Evolutionary conservation across 2,888 invertebrate genomes (phyloP), one percentile per base, ranked within the genome.

Genomic region (Dione juno): DNA sequence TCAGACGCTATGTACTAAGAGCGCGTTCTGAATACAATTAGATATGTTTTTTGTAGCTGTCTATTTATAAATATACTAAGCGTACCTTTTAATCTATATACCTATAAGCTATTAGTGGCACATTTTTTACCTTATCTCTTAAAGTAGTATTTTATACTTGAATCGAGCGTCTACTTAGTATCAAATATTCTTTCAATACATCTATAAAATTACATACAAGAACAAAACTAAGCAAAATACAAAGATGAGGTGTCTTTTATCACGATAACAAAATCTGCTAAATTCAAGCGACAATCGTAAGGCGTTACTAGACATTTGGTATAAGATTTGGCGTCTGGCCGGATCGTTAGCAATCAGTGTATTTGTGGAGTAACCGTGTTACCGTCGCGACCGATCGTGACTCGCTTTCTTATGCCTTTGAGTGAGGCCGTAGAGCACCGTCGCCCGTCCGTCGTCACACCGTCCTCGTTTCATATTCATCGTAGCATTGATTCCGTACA

Each of bases 301-400:
- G 43, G 37, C 37, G 48, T 74, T 52, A 66, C 67, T 70, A 74
- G 81, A 80, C 81, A 82, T 78, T 75, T 72, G 71, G 76, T 80
- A 86, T 83, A 77, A 74, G 81, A 84, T 88, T 84, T 77, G 77
- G 78, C 77, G 78, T 79, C 80, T 75, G 80, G 79, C 76, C 81
- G 79, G 77, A 80, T 81, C 82, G 84, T 82, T 85, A 81, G 85
- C 88, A 88, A 88, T 88, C 88, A 88, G 80, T 79, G 83, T 85
- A 79, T 85, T 86, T 86, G 84, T 79, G 82, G 74, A 78, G 82
- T 86, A 88, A 88, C 81, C 76, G 81, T 78, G 86, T 89, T 88
- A 88, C 78, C 71, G 81, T 80, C 82, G 79, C 77, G 78, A 73
- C 74, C 77, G 77, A 74, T 77, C 88, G 88, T 88, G 88, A 87